Evolutionary conservation across 2,797 vertebrate species (phyloP), one percentile per base, ranked within the genome.

Genomic region (Bovichtus diacanthus): DNA sequence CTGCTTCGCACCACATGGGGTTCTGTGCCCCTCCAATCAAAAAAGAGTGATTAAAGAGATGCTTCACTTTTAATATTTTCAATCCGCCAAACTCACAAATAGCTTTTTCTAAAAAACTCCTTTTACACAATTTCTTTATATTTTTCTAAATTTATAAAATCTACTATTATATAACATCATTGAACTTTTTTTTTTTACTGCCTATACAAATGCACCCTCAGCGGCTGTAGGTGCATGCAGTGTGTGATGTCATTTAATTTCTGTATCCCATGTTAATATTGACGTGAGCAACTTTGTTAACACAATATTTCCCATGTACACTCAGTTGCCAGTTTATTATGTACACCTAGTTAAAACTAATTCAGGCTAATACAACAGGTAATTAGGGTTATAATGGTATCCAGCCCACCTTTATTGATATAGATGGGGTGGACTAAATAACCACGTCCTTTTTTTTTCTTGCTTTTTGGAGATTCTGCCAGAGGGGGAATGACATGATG

Each of bases 1-100:
- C 82, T 84, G 81, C 69, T 87, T 90, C 74, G 85, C 78, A 73
- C 74, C 64, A 18, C 25, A 12, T 9, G 31, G 13, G 41, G 12
- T 2, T 46, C 44, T 50, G 43, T 51, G 18, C 6, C 23, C 16
- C 19, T 58, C 19, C 39, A 47, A 9, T 19, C 2, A n/a, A 53
- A 49, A 68, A 29, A 15, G 34, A 38, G 7, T 7, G 1, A 64
- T 66, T 60, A 27, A 49, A 73, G 12, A 55, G 34, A 43, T 3
- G 5, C 3, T 64, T 53, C 3, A 0, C 2, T 39, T 53, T 34
- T 18, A 16, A 9, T 39, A 8, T 58, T 13, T 51, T 41, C 9
- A 51, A 29, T 73, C n/a, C 34, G 3, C 2, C 18, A 21, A 55
- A 60, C 25, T 61, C 15, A 41, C 13, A 4, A 34, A 29, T 4